These are phyloP conservation scores for Orchesella flavescens DNA, from an alignment of 2,888 invertebrate species.

Conservation along the genomic window DNA sequence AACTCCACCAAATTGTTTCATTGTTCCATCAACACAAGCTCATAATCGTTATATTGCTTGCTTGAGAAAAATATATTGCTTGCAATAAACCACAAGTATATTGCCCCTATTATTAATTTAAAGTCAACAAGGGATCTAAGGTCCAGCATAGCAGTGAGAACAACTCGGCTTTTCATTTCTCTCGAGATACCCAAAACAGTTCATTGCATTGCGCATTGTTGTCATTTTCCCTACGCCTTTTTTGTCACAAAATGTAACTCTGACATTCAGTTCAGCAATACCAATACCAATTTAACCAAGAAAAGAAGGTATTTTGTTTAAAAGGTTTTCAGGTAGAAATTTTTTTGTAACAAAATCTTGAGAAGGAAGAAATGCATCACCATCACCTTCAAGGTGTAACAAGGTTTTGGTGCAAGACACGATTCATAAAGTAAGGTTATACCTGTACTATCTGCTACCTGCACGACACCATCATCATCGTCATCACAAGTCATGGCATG, in stretches of 20 bases:
- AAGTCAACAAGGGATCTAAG: too few relatives aligned
- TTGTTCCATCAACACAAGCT: constrained; percentile 11
- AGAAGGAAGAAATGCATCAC: constrained; percentile 30
- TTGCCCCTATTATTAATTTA: constrained; percentile 23
- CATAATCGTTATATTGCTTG: constrained; percentile 46
- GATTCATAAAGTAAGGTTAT: too few relatives aligned
- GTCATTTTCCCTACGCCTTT: too few relatives aligned
- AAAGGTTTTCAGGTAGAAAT: constrained; percentile 41
- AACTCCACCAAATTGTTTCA: background rate
- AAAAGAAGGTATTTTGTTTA: constrained; percentile 7
- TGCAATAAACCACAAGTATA: constrained; percentile 56
- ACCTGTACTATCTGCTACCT: background rate
- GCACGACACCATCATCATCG: constrained; percentile 16
- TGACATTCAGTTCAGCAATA: too few relatives aligned
- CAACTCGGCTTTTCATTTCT: too few relatives aligned
- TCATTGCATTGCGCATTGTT: too few relatives aligned
- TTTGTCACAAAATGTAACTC: too few relatives aligned
- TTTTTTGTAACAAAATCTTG: constrained; percentile 26
- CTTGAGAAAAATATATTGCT: constrained; percentile 47
- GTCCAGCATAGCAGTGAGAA: too few relatives aligned
- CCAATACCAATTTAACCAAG: too few relatives aligned
- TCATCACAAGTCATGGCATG: constrained; percentile 24
- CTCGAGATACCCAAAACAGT: too few relatives aligned
- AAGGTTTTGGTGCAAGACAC: too few relatives aligned
- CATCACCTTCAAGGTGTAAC: too few relatives aligned